Evolutionary conservation across 1,140 invertebrate genomes (phyloP).

Genomic region (Meloidogyne exigua): DNA sequence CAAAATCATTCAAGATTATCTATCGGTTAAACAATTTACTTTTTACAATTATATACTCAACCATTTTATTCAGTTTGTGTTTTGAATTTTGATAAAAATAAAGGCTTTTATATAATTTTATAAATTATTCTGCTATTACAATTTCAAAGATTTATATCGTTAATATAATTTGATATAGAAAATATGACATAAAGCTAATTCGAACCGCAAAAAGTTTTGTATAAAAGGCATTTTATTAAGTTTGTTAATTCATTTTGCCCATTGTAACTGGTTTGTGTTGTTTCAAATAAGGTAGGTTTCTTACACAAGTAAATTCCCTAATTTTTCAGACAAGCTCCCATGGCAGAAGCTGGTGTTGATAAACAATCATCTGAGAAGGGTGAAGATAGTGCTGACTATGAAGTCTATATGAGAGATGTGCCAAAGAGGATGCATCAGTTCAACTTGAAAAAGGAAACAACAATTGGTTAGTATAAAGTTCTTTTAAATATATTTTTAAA

Average conservation of each 20-base stretch:
- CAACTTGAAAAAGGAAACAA: background rate
- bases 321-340: background rate
- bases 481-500: no score
- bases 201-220: no score
- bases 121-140: no score
- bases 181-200: no score
- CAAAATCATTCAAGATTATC: background rate
- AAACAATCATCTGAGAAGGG: background rate
- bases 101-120: no score
- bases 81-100: background rate
- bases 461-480: background rate
- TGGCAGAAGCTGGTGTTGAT: background rate
- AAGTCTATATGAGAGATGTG: background rate
- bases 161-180: no score
- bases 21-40: background rate
- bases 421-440: background rate
- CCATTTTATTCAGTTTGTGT: background rate
- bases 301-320: background rate
- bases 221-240: no score
- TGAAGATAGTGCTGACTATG: slow-evolving; percentile 3
- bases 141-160: no score
- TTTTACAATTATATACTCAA: background rate
- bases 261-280: background rate
- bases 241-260: no score
- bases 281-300: background rate